Percentiles rank a stretch among this genome's conserved stretches.
Evolutionary conservation across 2,797 vertebrate species (phyloP).

Genomic region (Valencia hispanica): DNA sequence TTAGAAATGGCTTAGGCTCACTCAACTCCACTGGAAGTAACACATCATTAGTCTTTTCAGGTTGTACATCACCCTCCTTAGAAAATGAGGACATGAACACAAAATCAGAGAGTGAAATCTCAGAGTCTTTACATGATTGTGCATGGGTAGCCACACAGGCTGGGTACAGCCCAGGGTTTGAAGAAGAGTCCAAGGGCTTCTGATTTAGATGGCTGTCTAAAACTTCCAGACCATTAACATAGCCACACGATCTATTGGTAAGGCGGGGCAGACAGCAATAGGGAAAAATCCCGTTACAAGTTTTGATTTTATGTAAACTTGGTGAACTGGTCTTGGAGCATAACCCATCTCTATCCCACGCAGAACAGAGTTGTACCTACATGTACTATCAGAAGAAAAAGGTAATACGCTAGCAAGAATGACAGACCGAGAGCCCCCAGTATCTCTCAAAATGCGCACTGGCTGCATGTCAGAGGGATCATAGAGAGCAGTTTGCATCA

Average conservation of each 20-base stretch:
- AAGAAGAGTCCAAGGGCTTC: not conserved
- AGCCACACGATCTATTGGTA: not conserved
- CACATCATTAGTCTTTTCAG: fast-evolving
- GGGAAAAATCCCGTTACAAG: not conserved
- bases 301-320: not conserved
- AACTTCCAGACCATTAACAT: not conserved
- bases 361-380: not conserved
- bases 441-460: not conserved
- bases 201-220: not conserved
- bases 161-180: not conserved
- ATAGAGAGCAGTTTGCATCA: not conserved
- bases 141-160: not conserved
- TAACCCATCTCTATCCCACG: too few relatives aligned
- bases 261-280: not conserved
- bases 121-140: too few relatives aligned
- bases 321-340: not conserved
- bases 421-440: too few relatives aligned
- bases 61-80: not conserved
- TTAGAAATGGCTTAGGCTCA: too few relatives aligned
- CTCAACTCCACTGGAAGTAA: not conserved
- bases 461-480: not conserved
- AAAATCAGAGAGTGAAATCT: not conserved
- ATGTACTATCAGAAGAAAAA: not conserved
- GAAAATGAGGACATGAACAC: not conserved
- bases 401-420: not conserved